Base-by-base conservation (phyloP, 2,113 vertebrate species). In the Microcebus murinus region DNA sequence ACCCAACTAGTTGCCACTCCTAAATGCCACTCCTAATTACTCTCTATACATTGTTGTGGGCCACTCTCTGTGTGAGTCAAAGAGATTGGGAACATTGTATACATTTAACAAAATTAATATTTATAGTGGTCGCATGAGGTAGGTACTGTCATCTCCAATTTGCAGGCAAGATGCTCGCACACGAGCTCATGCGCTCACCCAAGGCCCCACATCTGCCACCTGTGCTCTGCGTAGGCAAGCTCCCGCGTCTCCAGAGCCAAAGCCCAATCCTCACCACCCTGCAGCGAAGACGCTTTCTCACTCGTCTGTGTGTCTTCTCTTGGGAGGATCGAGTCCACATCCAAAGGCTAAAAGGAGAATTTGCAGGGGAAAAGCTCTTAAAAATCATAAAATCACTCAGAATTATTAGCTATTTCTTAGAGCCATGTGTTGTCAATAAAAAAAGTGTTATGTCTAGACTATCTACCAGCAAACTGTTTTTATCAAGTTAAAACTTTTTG, bases 241-340 rank as follows among this genome's bases (percentile, higher is more conserved):
- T 90, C 76, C 39, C 21, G 12, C 3, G 57, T 4, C 20, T 1
- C 14, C 29, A 25, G 0, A 1, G 7, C n/a, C n/a, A 18, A 88
- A 61, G 0, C 42, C 21, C 21, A 25, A 29, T 48, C 21, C 52
- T n/a, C 2, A 31, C 9, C 21, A 14, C 2, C 8, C 0, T 29
- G 39, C 57, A 79, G 3, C 0, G 14, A 67, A n/a, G 31, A n/a
- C 9, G 4, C 1, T 0, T 3, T 57, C 67, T 8, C n/a, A 1
- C 13, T 52, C 45, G 14, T 21, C 31, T 27, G 17, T 0, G 0
- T 0, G 0, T 45, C 8, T 73, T 39, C 21, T 73, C 34, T 36
- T 13, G 1, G 14, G 12, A 31, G 39, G 7, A n/a, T 31, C 25
- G 50, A 55, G 59, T 48, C 10, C 65, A 14, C 7, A 20, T 1